Conservation (phyloP, 2,888 invertebrate species). For the Ochropleura leucogaster region DNA sequence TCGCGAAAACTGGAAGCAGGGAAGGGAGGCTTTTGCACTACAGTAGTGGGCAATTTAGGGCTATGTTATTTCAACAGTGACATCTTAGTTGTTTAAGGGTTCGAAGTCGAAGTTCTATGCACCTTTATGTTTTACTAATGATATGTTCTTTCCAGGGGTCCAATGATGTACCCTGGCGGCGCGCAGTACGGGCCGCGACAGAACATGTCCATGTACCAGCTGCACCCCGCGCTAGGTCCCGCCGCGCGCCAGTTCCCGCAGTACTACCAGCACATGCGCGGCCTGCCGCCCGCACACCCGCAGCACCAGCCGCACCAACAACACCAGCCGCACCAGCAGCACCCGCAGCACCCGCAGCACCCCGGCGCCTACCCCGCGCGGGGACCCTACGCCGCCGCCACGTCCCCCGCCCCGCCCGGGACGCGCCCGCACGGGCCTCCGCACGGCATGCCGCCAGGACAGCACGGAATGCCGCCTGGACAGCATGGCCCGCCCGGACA, state of each 20-base stretch:
- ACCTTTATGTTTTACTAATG: not conserved
- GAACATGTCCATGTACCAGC: slow-evolving; percentile 75
- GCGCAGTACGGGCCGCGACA: slow-evolving; percentile 77
- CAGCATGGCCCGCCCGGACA: slow-evolving; percentile 26
- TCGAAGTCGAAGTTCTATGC: not conserved
- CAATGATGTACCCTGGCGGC: slow-evolving; percentile 84
- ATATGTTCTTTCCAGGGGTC: slow-evolving; percentile 72
- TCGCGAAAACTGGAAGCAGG: too few species aligned
- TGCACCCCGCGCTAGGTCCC: slow-evolving; percentile 54
- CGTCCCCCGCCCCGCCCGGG: slow-evolving; percentile 41
- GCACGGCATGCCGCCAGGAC: slow-evolving; percentile 2
- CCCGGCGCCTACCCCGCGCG: slow-evolving; percentile 51
- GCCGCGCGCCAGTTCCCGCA: slow-evolving; percentile 73
- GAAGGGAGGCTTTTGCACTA: too few species aligned
- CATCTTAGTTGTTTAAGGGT: too few species aligned
- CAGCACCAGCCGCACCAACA: slow-evolving; percentile 48
- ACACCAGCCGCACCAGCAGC: slow-evolving; percentile 55
- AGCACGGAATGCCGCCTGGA: not conserved
- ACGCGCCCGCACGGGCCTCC: slow-evolving; percentile 21
- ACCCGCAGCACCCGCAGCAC: slow-evolving; percentile 7
- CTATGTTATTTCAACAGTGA: too few species aligned
- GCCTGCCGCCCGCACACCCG: slow-evolving; percentile 39
- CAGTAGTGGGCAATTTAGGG: not conserved
- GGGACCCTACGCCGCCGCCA: slow-evolving; percentile 43
- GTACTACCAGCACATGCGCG: slow-evolving; percentile 74